These are phyloP conservation scores for Anas acuta DNA, from an alignment of 2,797 vertebrate species.

Conservation along the genomic window DNA sequence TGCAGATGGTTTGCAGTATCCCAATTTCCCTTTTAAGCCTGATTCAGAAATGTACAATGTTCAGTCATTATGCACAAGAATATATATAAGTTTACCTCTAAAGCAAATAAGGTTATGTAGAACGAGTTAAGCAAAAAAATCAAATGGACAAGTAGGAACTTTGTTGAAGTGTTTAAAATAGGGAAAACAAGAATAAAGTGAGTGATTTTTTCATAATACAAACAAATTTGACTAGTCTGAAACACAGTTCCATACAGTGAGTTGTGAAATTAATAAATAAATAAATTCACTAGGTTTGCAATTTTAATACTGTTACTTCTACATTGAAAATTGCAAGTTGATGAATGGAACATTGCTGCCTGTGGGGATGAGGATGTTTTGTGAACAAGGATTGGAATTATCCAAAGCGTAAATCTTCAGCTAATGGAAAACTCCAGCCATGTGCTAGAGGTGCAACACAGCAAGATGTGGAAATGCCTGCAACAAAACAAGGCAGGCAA, in stretches of 20 bases:
- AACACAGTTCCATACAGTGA: not conserved
- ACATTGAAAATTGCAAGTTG: not conserved
- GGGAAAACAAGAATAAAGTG: not conserved
- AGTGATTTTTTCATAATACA: not conserved
- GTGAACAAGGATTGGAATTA: not conserved
- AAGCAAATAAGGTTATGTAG: not conserved
- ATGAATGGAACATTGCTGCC: not conserved
- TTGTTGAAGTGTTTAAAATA: not conserved
- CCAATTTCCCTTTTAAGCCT: not conserved
- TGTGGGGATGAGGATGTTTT: not conserved
- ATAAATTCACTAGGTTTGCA: not conserved
- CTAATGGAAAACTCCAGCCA: not conserved
- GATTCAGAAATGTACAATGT: not conserved
- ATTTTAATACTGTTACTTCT: not conserved
- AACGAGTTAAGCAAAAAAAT: not conserved
- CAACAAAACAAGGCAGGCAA: not conserved
- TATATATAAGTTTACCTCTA: not conserved
- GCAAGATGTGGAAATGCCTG: not conserved
- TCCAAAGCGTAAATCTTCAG: not conserved
- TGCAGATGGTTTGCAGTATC: not conserved
- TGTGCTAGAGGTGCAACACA: not conserved
- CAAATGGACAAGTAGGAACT: not conserved
- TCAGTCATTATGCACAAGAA: not conserved
- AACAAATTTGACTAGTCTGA: not conserved
- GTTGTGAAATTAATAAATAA: not conserved